Conservation (phyloP, 2,888 invertebrate species). For the Diarsia mendica region DNA sequence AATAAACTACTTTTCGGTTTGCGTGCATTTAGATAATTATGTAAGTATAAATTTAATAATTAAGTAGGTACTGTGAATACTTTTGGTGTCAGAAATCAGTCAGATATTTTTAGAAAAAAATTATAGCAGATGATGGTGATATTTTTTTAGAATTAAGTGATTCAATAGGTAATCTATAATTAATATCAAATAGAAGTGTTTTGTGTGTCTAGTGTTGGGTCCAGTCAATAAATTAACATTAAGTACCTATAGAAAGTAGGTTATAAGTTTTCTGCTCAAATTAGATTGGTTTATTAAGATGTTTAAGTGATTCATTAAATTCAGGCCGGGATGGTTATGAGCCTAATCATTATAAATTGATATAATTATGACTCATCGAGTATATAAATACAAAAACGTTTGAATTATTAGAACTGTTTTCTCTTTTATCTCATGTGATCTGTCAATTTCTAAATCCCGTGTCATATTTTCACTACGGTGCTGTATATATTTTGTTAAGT, state of each 20-base stretch:
- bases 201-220: conserved; percentile 1
- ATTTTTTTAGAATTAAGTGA: background rate
- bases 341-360: background rate
- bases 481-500: background rate
- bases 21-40: background rate
- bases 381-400: background rate
- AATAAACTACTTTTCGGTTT: background rate
- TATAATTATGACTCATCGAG: background rate
- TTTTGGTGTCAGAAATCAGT: background rate
- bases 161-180: background rate
- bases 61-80: background rate
- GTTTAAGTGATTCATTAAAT: too few relatives aligned
- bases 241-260: background rate
- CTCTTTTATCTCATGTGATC: background rate
- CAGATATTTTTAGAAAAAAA: background rate
- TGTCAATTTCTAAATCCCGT: background rate
- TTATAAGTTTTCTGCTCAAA: background rate
- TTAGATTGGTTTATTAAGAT: background rate
- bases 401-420: background rate
- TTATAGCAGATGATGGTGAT: background rate
- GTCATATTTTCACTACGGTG: background rate
- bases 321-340: too few relatives aligned
- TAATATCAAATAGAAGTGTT: too few relatives aligned
- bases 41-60: background rate
- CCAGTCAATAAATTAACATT: background rate